These are phyloP conservation scores for Rhodophaea formosa DNA, from an alignment of 2,888 invertebrate species.

Conservation along the genomic window DNA sequence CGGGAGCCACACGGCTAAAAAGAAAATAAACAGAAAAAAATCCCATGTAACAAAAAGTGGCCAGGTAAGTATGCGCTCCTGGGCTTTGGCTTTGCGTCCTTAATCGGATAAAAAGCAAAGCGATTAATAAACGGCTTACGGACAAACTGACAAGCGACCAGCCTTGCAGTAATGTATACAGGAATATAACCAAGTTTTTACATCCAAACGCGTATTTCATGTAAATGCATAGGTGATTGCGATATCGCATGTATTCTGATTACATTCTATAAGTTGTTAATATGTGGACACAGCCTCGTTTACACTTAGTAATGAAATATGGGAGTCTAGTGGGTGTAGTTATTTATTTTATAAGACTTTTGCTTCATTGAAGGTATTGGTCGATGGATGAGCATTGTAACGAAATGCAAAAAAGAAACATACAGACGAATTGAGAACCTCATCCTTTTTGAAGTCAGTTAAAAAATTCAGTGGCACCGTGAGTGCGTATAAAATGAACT, in stretches of 20 bases:
- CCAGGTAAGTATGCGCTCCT: background rate
- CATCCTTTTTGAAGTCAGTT: too few species aligned
- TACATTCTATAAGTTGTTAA: background rate
- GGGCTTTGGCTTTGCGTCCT: background rate
- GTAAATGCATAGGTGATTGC: constrained; percentile 2
- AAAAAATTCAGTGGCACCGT: too few species aligned
- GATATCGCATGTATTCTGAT: constrained; percentile 2
- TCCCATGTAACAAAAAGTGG: background rate
- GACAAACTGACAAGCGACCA: constrained; percentile 5
- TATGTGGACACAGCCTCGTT: background rate
- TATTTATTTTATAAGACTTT: too few species aligned
- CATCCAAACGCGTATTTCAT: background rate
- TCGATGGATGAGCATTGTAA: too few species aligned
- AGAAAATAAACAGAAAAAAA: too few species aligned
- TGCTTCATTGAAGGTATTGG: too few species aligned
- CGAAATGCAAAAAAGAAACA: too few species aligned
- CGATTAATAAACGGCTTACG: constrained; percentile 7
- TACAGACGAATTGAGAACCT: too few species aligned
- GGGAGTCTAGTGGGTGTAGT: background rate
- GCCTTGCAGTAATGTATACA: constrained; percentile 4
- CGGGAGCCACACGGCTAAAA: too few species aligned
- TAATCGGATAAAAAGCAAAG: background rate
- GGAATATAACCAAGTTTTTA: constrained; percentile 1
- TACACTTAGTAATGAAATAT: background rate
- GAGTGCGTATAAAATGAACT: too few species aligned